A percentile compares a stretch with the other conserved stretches of the same genome.
These are phyloP conservation scores for Eristalinus aeneus DNA, from an alignment of 2,888 invertebrate species.

Conservation along the genomic window DNA sequence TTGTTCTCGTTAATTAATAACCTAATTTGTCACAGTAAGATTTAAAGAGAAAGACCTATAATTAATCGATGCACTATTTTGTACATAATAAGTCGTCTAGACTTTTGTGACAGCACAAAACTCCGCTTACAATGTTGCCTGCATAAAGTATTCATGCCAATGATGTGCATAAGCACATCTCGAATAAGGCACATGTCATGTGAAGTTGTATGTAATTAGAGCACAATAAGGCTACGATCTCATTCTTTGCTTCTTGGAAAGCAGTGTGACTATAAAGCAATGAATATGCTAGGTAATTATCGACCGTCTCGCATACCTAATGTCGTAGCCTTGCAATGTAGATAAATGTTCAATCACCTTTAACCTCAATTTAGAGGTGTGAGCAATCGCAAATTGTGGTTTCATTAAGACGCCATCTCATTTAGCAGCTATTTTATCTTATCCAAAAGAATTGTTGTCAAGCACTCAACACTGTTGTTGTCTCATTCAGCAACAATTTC, in stretches of 20 bases:
- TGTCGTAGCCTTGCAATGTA: conserved; percentile 41
- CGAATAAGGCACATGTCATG: too few relatives aligned
- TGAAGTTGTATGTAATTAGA: too few relatives aligned
- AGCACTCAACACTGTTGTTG: neutral
- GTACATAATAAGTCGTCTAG: neutral
- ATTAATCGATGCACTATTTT: neutral
- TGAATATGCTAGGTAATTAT: neutral
- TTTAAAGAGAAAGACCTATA: neutral
- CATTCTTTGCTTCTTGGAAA: neutral
- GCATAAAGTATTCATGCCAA: neutral
- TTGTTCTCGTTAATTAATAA: neutral
- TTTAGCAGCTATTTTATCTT: conserved; percentile 38
- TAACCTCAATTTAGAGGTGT: conserved; percentile 48
- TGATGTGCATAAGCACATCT: too few relatives aligned
- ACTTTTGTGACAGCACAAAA: neutral
- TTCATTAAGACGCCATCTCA: conserved; percentile 1
- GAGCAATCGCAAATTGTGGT: neutral
- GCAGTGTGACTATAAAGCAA: too few relatives aligned
- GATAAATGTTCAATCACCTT: conserved; percentile 56
- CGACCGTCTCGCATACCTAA: conserved; percentile 9
- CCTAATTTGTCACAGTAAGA: neutral
- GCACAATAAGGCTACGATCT: too few relatives aligned
- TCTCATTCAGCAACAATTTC: neutral
- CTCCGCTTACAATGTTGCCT: neutral
- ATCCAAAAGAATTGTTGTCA: conserved; percentile 31